phyloP scores from a whole-genome alignment of 2,888 invertebrate species.

The Abrostola tripartita region DNA sequence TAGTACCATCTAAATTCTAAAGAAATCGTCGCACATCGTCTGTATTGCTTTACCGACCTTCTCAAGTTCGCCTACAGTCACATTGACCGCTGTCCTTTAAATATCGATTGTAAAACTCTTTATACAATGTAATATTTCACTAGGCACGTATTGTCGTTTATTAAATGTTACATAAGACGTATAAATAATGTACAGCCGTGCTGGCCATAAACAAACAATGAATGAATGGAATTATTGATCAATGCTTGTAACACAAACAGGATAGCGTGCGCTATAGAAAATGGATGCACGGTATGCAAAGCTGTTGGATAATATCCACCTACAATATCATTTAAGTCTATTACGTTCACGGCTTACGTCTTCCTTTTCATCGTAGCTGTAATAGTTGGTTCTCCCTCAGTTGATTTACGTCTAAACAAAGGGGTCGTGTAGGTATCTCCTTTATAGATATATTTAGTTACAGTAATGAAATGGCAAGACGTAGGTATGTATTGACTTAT shows the following conservation, averaged over 20 bases:
- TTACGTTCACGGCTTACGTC: neutral
- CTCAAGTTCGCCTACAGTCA: conserved; percentile 5
- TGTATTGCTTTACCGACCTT: conserved; percentile 4
- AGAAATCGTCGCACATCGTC: neutral
- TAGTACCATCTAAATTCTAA: neutral
- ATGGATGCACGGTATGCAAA: conserved; percentile 22
- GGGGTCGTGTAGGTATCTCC: neutral
- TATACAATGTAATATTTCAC: conserved; percentile 13
- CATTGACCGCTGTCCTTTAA: conserved; percentile 3
- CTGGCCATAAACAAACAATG: conserved; percentile 49
- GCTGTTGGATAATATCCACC: conserved; percentile 19
- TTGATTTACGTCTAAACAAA: neutral
- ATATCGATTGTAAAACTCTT: conserved; percentile 7
- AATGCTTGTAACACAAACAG: conserved; percentile 39
- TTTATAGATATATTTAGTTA: neutral
- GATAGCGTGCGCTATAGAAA: conserved; percentile 41
- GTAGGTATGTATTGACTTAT: too few species aligned
- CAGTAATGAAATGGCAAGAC: neutral
- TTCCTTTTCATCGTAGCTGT: neutral
- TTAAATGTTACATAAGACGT: conserved; percentile 28
- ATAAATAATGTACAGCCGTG: conserved; percentile 23
- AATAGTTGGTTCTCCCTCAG: neutral
- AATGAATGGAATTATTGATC: conserved; percentile 58
- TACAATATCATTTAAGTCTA: conserved; percentile 8
- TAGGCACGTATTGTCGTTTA: conserved; percentile 15